Conservation (phyloP, 2,113 vertebrate species). For the Phalacrocorax carbo region DNA sequence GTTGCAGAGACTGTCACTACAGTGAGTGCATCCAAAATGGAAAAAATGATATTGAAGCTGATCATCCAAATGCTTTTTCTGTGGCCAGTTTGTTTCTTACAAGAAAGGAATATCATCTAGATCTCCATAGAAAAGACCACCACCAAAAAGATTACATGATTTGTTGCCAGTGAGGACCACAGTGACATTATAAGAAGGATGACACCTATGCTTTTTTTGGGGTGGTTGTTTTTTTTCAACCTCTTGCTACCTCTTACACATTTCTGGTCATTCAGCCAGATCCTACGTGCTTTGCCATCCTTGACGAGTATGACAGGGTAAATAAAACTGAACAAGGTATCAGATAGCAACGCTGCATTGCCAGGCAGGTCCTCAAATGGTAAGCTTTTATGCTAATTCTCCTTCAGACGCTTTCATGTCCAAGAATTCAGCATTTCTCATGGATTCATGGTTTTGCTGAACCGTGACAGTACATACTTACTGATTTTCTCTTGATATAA, state of each 20-base stretch:
- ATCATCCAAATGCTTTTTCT: neutral
- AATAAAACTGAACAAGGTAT: neutral
- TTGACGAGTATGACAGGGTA: neutral
- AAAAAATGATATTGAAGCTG: neutral
- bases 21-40: neutral
- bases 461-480: neutral
- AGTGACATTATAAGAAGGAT: neutral
- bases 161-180: neutral
- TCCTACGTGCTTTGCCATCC: neutral
- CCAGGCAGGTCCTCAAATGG: neutral
- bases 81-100: neutral
- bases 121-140: neutral
- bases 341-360: neutral
- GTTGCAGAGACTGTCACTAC: neutral
- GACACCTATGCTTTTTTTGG: neutral
- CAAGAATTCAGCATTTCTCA: neutral
- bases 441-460: neutral
- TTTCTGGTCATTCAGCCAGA: neutral
- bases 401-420: neutral
- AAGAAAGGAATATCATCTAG: neutral
- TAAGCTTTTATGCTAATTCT: neutral
- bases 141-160: neutral
- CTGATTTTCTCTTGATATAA: neutral
- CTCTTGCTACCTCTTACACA: neutral
- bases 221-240: neutral